Conservation (phyloP, 2,888 invertebrate species). For the Imbricaverruca yamaguchii region DNA sequence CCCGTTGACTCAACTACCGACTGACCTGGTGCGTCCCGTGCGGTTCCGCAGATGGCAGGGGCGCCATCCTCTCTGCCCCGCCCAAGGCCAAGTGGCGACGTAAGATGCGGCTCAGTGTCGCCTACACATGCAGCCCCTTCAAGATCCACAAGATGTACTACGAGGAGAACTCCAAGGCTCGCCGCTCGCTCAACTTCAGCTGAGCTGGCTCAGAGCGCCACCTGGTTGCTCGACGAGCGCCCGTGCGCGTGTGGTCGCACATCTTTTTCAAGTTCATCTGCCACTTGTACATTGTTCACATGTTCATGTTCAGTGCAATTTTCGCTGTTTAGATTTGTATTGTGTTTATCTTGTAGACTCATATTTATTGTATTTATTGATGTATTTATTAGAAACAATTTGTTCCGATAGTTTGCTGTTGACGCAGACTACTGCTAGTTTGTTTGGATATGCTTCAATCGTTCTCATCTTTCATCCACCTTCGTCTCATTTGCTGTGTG, state of each 20-base stretch:
- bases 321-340: not conserved
- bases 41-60: no score
- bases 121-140: conserved; percentile 1
- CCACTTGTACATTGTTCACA: no score
- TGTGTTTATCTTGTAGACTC: not conserved
- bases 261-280: not conserved
- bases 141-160: conserved; percentile 5
- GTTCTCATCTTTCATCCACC: no score
- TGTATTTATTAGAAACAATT: not conserved
- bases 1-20: no score
- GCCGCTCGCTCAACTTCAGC: conserved; percentile 16
- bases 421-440: no score
- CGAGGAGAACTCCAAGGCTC: conserved; percentile 16
- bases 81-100: conserved; percentile 15
- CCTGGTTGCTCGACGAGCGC: not conserved
- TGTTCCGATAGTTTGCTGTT: not conserved
- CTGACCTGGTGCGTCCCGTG: no score
- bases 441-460: not conserved
- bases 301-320: not conserved
- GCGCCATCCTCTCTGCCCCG: not conserved
- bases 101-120: not conserved
- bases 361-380: not conserved
- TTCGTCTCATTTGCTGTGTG: no score
- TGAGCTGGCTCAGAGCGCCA: not conserved
- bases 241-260: not conserved